These are phyloP conservation scores for Patella ulyssiponensis DNA, from an alignment of 2,888 invertebrate species.

Conservation along the genomic window DNA sequence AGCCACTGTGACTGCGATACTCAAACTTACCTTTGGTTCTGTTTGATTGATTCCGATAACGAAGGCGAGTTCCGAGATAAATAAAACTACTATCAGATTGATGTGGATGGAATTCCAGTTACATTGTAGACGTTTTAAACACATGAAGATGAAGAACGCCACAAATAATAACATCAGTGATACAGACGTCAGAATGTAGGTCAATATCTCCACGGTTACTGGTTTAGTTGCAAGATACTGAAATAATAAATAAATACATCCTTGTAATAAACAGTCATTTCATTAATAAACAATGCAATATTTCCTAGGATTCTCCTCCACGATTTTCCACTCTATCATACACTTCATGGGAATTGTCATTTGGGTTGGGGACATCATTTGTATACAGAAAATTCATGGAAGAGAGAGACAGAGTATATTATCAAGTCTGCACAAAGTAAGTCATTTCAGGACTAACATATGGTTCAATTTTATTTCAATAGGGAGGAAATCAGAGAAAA, in stretches of 20 bases:
- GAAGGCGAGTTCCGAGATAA: conserved; percentile 88
- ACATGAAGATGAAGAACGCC: conserved; percentile 85
- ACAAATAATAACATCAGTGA: conserved; percentile 85
- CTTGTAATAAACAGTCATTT: not conserved
- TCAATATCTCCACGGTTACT: conserved; percentile 73
- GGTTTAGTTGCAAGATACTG: conserved; percentile 54
- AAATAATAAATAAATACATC: conserved; percentile 30
- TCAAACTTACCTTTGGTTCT: conserved; percentile 80
- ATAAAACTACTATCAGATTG: conserved; percentile 91
- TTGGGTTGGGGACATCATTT: too few species aligned
- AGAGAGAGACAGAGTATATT: too few species aligned
- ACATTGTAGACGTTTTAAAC: conserved; percentile 75
- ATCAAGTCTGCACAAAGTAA: too few species aligned
- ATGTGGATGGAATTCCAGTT: conserved; percentile 95
- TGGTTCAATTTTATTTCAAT: too few species aligned
- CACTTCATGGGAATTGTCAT: not conserved
- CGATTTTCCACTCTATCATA: too few species aligned
- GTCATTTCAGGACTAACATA: too few species aligned
- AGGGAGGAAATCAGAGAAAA: too few species aligned
- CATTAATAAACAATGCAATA: too few species aligned
- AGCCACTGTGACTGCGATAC: too few species aligned
- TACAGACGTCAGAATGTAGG: conserved; percentile 89
- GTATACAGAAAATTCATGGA: too few species aligned
- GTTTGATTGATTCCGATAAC: conserved; percentile 89
- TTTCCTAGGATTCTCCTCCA: too few species aligned